Percentiles rank a stretch among this genome's conserved stretches.
Evolutionary conservation across 92 coral and sea anemone species (phyloP).

Genomic region (Palythoa heliodiscus): DNA sequence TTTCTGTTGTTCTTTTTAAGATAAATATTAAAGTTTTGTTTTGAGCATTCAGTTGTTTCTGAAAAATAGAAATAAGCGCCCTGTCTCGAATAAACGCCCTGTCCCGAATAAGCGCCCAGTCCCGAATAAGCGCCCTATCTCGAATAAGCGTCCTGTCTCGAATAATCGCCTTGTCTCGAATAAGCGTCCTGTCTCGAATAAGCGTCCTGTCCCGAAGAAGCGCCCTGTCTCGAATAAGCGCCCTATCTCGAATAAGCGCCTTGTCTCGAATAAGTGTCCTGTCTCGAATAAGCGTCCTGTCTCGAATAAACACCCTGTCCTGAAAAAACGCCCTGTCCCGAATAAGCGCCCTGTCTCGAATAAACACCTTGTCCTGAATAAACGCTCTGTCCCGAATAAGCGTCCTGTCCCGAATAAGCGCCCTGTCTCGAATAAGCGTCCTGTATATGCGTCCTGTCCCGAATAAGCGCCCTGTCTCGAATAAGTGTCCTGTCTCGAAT

Average conservation of each 20-base stretch:
- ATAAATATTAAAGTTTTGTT: no score
- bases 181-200: conserved; percentile 47
- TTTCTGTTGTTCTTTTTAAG: no score
- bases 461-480: no score
- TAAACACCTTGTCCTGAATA: conserved; percentile 6
- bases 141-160: conserved; percentile 1
- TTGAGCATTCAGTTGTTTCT: no score
- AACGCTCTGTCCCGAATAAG: not conserved
- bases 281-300: no score
- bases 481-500: not conserved
- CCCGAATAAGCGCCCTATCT: conserved; percentile 46
- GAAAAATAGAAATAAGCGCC: conserved; percentile 11
- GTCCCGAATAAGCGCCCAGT: conserved; percentile 36
- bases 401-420: no score
- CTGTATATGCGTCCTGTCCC: no score
- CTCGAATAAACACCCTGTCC: conserved; percentile 18
- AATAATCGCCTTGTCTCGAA: conserved; percentile 43
- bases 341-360: conserved; percentile 41
- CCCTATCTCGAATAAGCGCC: conserved; percentile 31
- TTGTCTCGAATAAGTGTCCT: no score
- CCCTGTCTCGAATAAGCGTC: no score
- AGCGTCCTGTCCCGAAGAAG: conserved; percentile 34
- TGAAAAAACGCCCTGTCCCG: conserved; percentile 45
- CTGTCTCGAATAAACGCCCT: conserved; percentile 44
- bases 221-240: conserved; percentile 45